Conservation (phyloP, 2,888 invertebrate genomes). For the Strigamia maritima region DNA sequence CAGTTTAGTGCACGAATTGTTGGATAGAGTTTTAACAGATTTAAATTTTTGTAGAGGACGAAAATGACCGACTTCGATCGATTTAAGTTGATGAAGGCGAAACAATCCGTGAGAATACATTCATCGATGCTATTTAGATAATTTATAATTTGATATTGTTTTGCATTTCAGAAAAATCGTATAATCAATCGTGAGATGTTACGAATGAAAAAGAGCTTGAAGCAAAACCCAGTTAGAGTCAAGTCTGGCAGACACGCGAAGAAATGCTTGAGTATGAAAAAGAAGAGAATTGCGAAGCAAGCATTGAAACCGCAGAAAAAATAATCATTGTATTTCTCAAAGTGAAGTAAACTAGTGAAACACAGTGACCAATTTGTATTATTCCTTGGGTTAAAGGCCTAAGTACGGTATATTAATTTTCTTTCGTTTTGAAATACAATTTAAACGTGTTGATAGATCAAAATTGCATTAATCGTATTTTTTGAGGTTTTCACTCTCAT, state of each 20-base stretch:
- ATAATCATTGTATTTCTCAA: background rate
- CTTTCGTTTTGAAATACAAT: too few relatives aligned
- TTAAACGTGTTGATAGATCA: too few relatives aligned
- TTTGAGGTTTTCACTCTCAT: too few relatives aligned
- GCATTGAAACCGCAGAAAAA: background rate
- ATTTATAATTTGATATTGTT: background rate
- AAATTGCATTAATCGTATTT: too few relatives aligned
- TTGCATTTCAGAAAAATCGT: slow-evolving; percentile 29
- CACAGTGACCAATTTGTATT: too few relatives aligned
- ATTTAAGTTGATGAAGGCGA: slow-evolving; percentile 88
- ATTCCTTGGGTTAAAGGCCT: too few relatives aligned
- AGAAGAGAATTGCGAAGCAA: background rate
- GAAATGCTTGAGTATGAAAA: background rate
- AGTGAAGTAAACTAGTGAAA: too few relatives aligned
- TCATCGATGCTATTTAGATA: background rate
- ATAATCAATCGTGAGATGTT: background rate
- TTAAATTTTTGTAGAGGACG: slow-evolving; percentile 63
- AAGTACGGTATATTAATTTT: too few relatives aligned
- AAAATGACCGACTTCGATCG: slow-evolving; percentile 90
- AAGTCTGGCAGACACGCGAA: slow-evolving; percentile 18
- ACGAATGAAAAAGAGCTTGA: background rate
- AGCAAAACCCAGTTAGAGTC: slow-evolving; percentile 1
- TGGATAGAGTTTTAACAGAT: too few relatives aligned
- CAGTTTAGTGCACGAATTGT: too few relatives aligned
- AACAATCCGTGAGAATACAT: slow-evolving; percentile 61